Evolutionary conservation across 2,113 vertebrate genomes (phyloP).

Genomic region (Phycodurus eques): DNA sequence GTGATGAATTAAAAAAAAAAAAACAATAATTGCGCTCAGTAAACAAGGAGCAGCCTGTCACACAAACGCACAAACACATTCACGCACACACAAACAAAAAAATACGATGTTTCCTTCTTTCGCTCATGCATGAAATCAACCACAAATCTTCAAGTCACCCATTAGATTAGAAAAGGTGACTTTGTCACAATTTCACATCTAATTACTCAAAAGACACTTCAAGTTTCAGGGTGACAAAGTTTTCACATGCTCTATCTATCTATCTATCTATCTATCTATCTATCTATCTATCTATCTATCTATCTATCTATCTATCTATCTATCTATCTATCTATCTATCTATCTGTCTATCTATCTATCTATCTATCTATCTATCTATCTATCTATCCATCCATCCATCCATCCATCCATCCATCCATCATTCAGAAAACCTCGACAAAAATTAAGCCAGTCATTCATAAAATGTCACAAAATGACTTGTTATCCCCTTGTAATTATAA

Average conservation of each 20-base stretch:
- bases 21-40: not conserved
- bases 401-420: not conserved
- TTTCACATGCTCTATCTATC: not conserved
- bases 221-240: not conserved
- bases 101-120: not conserved
- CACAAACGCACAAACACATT: not conserved
- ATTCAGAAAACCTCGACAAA: not conserved
- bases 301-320: not conserved
- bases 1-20: not conserved
- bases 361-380: not conserved
- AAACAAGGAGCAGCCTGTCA: not conserved
- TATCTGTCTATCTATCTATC: not conserved
- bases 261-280: not conserved
- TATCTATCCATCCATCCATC: not conserved
- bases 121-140: constrained; percentile 10
- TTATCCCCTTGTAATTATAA: no score
- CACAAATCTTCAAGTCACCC: not conserved
- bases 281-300: not conserved
- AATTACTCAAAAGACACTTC: constrained; percentile 1
- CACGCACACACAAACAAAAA: not conserved
- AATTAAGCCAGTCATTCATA: not conserved
- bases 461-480: not conserved
- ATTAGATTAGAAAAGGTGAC: constrained; percentile 11
- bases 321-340: not conserved
- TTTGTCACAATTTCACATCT: constrained; percentile 15